phyloP scores from a whole-genome alignment of 2,888 invertebrate species.

The Cordilura impudica region DNA sequence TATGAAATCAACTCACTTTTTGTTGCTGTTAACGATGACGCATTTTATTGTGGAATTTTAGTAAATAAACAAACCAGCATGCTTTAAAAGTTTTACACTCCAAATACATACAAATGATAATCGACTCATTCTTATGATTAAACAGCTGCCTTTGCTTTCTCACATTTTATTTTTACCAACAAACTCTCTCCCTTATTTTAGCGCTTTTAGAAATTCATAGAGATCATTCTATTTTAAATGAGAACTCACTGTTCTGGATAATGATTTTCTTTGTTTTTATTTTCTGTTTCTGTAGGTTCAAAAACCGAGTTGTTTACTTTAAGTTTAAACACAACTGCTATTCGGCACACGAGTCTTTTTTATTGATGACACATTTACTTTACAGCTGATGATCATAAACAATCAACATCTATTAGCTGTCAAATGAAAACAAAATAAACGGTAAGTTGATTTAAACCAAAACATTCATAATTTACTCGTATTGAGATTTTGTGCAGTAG shows the following conservation, averaged over 20 bases:
- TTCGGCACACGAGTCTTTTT: conserved; percentile 36
- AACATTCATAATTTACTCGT: not conserved
- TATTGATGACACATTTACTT: conserved; percentile 32
- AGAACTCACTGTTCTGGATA: conserved; percentile 43
- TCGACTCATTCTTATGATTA: conserved; percentile 21
- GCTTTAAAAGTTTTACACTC: not conserved
- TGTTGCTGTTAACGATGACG: conserved; percentile 13
- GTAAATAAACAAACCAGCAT: conserved; percentile 35
- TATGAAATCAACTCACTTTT: conserved; percentile 4
- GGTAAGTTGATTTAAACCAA: conserved; percentile 48
- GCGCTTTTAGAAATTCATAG: not conserved
- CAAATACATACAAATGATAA: conserved; percentile 1
- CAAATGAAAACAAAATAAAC: conserved; percentile 16
- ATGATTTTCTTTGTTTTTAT: conserved; percentile 46
- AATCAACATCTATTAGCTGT: conserved; percentile 23
- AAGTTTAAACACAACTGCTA: conserved; percentile 18
- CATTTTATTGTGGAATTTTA: conserved; percentile 20
- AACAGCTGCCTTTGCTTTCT: conserved; percentile 35
- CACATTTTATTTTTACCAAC: not conserved
- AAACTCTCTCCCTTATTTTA: not conserved
- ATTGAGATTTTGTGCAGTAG: conserved; percentile 45
- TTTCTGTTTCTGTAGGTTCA: not conserved
- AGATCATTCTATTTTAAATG: conserved; percentile 16
- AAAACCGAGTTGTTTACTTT: not conserved
- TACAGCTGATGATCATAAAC: conserved; percentile 40